Evolutionary conservation across 2,113 vertebrate species (phyloP).

Genomic region (Hirundichthys speculiger): DNA sequence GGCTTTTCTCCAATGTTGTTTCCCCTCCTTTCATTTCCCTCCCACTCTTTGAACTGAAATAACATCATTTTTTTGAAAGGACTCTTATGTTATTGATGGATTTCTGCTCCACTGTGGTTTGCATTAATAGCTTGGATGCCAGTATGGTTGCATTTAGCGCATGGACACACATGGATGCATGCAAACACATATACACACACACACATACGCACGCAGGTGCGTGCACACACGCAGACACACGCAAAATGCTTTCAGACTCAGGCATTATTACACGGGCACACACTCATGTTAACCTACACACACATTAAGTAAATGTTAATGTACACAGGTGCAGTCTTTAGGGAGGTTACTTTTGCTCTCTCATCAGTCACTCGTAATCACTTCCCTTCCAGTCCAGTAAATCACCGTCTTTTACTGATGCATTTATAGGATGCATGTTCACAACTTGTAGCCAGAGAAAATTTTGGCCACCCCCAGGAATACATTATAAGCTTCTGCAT

Average conservation of each 20-base stretch:
- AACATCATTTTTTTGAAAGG: conserved; percentile 59
- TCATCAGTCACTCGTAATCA: conserved; percentile 79
- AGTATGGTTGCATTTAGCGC: conserved; percentile 61
- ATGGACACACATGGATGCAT: conserved; percentile 37
- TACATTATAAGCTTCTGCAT: conserved; percentile 67
- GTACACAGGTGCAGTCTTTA: conserved; percentile 67
- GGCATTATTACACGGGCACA: conserved; percentile 31
- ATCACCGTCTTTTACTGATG: conserved; percentile 67
- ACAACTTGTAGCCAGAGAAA: conserved; percentile 69
- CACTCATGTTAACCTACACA: conserved; percentile 31
- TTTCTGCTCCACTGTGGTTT: conserved; percentile 58
- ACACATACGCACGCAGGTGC: conserved; percentile 18
- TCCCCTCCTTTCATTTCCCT: conserved; percentile 46
- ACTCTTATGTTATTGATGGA: conserved; percentile 63
- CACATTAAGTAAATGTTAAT: conserved; percentile 63
- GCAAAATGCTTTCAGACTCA: conserved; percentile 36
- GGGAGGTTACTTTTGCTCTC: conserved; percentile 66
- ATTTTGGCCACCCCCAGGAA: conserved; percentile 62
- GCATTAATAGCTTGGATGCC: conserved; percentile 57
- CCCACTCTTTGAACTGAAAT: conserved; percentile 67
- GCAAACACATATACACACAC: conserved; percentile 14
- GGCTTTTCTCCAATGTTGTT: conserved; percentile 59
- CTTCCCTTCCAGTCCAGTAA: conserved; percentile 72
- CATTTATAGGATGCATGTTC: conserved; percentile 75
- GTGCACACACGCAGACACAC: conserved; percentile 23